Evolutionary conservation across 2,888 invertebrate genomes (phyloP), one percentile per base, ranked within the genome.

Genomic region (Polietes domitor): DNA sequence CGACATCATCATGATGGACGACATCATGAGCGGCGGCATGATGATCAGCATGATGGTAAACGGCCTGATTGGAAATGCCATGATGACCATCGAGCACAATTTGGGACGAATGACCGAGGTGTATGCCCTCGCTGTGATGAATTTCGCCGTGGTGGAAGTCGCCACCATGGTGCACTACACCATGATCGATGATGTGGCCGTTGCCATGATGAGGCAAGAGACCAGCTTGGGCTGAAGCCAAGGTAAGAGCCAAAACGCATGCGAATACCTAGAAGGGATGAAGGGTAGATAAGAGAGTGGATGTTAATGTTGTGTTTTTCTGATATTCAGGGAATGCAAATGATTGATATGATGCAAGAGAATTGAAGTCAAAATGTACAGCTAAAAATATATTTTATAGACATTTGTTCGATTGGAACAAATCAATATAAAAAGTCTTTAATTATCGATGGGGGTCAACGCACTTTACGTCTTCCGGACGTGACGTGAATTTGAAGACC

Each of bases 141-240:
- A 79, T 28, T 63, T 80, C 85, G 50, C 61, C 84, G 74, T 86
- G 78, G 53, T 87, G 87, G 7, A 83, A 85, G 0, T 82, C 77
- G 78, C 90, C 88, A 77, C 88, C 88, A 80, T 91, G 90, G 81
- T 91, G 88, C 55, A 86, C 86, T 12, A 78, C 58, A 19, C 79
- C 87, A 63, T 87, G 87, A 47, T 90, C 91, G 65, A 87, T 79
- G 47, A 88, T 87, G 70, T 90, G 89, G 2, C 15, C 88, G 77
- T 91, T 88, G 78, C 88, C 88, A 80, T 91, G 91, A 80, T 91
- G 92, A 47, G 89, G 88, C 87, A 91, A 83, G 15, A 91, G 84
- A 55, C 91, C 90, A 61, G 90, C 92, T 86, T 90, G 88, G 79
- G 86, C 88, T 50, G 90, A 77, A 77, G 90, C 80, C 83, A 88